Evolutionary conservation across 1,140 invertebrate species (phyloP).

Genomic region (Calliopsis andreniformis): DNA sequence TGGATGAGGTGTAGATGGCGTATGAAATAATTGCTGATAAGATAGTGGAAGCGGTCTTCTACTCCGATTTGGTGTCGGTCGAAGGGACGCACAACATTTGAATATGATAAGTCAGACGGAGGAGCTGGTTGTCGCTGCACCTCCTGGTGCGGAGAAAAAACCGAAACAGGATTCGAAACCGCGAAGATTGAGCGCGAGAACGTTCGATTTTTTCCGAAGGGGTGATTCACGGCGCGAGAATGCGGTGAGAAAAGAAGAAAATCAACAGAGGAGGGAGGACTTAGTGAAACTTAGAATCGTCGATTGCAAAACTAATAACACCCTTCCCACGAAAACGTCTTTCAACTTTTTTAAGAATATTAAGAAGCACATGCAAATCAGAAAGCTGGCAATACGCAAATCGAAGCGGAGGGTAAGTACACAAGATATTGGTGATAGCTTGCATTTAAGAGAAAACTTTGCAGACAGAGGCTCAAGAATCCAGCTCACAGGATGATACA

Average conservation of each 20-base stretch:
- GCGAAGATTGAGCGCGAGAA: conserved; percentile 6
- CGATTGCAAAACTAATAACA: conserved; percentile 22
- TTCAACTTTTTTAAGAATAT: conserved; percentile 61
- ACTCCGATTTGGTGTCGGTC: conserved; percentile 16
- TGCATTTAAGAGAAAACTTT: not conserved
- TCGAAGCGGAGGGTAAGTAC: conserved; percentile 59
- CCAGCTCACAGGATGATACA: not conserved
- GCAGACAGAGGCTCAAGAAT: conserved; percentile 32
- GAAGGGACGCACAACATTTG: conserved; percentile 11
- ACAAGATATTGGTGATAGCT: not conserved
- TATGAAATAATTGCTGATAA: conserved; percentile 32
- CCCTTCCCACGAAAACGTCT: conserved; percentile 2
- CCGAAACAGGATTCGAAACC: not conserved
- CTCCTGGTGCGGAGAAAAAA: not conserved
- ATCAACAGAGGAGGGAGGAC: conserved; percentile 27
- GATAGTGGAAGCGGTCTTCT: conserved; percentile 27
- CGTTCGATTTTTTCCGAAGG: conserved; percentile 34
- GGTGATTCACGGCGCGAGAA: conserved; percentile 27
- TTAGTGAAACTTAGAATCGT: conserved; percentile 18
- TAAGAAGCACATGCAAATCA: conserved; percentile 57
- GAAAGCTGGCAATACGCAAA: conserved; percentile 50
- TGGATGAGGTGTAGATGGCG: conserved; percentile 51
- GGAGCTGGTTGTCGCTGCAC: conserved; percentile 14
- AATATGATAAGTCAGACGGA: conserved; percentile 55
- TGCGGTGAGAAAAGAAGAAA: conserved; percentile 10